Evolutionary conservation across 2,113 vertebrate genomes (phyloP), one percentile per base, ranked within the genome.

Genomic region (Chlorodrepanis virens): DNA sequence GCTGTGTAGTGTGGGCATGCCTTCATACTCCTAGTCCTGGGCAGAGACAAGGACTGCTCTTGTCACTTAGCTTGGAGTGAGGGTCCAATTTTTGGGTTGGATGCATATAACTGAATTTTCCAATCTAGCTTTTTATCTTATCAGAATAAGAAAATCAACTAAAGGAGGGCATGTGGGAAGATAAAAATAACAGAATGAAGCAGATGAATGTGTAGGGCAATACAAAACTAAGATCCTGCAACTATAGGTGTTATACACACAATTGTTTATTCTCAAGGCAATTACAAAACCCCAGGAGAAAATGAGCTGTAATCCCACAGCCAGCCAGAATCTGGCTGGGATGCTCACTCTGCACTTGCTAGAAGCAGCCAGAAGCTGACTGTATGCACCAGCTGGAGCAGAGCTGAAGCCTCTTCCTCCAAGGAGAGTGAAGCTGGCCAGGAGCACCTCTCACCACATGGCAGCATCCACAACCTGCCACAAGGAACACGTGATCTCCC

Each of bases 171-270:
- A 14, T 0, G 3, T 14, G 42, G 61, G 53, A 89, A 77, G 68
- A 64, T 10, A 83, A 64, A 90, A 85, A 83, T 20, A 75, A 54
- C 27, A 52, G 11, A 80, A 72, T 44, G 4, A 44, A 90, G 47
- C 39, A 45, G 71, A 60, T 15, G 10, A 20, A 12, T 33, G 25
- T n/a, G 50, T 24, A 53, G n/a, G 24, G 64, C 64, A 87, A 89
- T 72, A 69, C 35, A 57, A 91, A 94, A 83, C 70, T 14, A 87
- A 91, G 87, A 45, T 37, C 64, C 68, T 65, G 31, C 42, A 53
- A 27, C n/a, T 81, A 74, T 37, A 80, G 57, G 61, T 52, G 27
- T 52, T 47, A 44, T 1, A 40, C 0, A 4, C 21, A 37, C n/a
- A 31, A 27, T 10, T 25, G 47, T 88, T 87, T 92, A 67, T 52